These are phyloP conservation scores for Buceros bicornis DNA, from an alignment of 2,797 vertebrate species.

Conservation along the genomic window DNA sequence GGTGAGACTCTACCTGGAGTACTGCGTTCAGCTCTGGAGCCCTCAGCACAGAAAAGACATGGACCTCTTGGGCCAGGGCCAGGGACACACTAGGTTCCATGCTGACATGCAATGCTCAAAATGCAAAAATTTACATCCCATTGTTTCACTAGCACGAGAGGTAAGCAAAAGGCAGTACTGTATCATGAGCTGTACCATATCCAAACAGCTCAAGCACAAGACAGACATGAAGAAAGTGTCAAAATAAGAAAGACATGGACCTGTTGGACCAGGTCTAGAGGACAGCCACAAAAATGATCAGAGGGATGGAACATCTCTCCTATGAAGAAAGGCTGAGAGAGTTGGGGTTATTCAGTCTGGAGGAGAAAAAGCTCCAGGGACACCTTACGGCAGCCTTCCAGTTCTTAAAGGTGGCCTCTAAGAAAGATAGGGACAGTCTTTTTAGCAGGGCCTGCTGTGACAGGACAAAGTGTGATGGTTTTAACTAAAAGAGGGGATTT, in stretches of 20 bases:
- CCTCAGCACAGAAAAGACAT: not conserved
- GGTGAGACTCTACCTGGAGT: fast-evolving
- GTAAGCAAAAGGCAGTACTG: not conserved
- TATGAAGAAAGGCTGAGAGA: not conserved
- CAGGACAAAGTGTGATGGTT: not conserved
- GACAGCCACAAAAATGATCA: not conserved
- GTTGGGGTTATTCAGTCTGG: not conserved
- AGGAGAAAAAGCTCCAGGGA: not conserved
- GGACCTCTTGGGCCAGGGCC: not conserved
- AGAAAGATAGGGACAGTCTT: not conserved
- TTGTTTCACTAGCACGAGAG: not conserved
- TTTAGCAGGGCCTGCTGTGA: not conserved
- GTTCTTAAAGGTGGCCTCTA: not conserved
- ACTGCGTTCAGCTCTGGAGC: not conserved
- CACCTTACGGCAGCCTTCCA: not conserved
- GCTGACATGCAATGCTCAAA: not conserved
- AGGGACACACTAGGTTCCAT: not conserved
- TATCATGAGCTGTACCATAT: not conserved
- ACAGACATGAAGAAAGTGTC: too few relatives aligned
- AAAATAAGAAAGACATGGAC: not conserved
- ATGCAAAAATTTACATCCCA: not conserved
- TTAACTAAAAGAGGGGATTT: not conserved
- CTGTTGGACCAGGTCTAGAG: not conserved
- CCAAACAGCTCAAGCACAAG: not conserved
- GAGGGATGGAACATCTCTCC: not conserved